Evolutionary conservation across 1,140 invertebrate species (phyloP).

Genomic region (Atta cephalotes): DNA sequence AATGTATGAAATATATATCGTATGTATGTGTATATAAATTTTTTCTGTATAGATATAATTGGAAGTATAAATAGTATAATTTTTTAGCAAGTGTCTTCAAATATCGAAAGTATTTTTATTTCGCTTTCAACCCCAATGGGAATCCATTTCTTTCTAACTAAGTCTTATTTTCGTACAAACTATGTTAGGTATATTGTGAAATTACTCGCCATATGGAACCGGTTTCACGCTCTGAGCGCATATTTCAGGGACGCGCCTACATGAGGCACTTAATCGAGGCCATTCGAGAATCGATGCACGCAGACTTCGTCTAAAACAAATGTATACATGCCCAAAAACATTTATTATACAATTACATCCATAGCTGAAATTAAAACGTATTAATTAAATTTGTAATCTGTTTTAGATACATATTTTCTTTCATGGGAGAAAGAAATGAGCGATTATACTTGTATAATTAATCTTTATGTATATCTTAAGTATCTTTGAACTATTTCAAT

Average conservation of each 20-base stretch:
- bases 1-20: neutral
- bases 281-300: neutral
- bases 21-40: neutral
- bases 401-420: neutral
- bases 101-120: neutral
- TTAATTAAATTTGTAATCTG: neutral
- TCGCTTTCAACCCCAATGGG: neutral
- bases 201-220: slow-evolving; percentile 50
- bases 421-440: neutral
- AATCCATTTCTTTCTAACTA: neutral
- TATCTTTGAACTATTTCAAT: neutral
- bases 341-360: neutral
- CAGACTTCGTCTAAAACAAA: neutral
- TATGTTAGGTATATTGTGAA: slow-evolving; percentile 48
- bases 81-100: neutral
- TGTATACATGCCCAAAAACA: neutral
- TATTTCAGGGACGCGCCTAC: slow-evolving; percentile 59
- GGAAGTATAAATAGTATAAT: neutral
- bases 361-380: neutral
- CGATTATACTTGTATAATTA: neutral
- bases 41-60: neutral
- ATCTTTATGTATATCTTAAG: neutral
- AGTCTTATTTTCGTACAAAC: slow-evolving; percentile 42
- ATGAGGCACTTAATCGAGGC: slow-evolving; percentile 19
- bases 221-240: slow-evolving; percentile 53